Base-by-base conservation (phyloP, 2,113 vertebrate species). In the Embiotoca jacksoni region DNA sequence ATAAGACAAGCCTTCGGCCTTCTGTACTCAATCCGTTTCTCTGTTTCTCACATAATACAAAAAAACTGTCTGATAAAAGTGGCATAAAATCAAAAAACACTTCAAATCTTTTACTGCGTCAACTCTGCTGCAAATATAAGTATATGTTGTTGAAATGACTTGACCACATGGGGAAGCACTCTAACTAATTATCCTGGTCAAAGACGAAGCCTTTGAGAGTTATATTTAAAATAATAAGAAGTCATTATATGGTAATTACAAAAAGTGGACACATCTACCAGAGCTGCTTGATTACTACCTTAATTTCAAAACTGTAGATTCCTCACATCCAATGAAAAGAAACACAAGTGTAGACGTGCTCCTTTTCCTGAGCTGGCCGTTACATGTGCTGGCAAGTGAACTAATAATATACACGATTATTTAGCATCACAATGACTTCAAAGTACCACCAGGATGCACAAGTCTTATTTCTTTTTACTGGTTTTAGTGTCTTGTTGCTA, bases 161-260 rank as follows among this genome's bases (percentile, higher is more conserved):
- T 30, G 66, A 49, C 56, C 50, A 82, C 80, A 81, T 30, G 33
- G 53, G 81, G 62, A 78, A 73, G 57, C 32, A 77, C 39, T 72
- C 58, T 58, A 53, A 81, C 82, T 54, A 87, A 88, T 89, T 88
- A 83, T 78, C 77, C 75, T 56, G 55, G 64, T 82, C 67, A 83
- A 68, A 88, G 57, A 60, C 56, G 35, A 58, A 64, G 80, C 57
- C 55, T 90, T 82, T 83, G 67, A 79, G 73, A 88, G 81, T 81
- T 93, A 78, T 88, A 79, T 93, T 90, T 90, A 86, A 90, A 90
- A 88, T 86, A 84, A 90, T 88, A 86, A 80, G 80, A 85, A 86
- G 89, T 81, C 68, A 92, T 93, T 88, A 91, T 85, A 86, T 86
- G 86, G 63, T 84, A 82, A 88, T 91, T 76, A 74, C 56, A 80